Percentiles rank a stretch among this genome's conserved stretches.
Conservation (phyloP, 2,888 invertebrate species). For the Chouioia cunea region DNA sequence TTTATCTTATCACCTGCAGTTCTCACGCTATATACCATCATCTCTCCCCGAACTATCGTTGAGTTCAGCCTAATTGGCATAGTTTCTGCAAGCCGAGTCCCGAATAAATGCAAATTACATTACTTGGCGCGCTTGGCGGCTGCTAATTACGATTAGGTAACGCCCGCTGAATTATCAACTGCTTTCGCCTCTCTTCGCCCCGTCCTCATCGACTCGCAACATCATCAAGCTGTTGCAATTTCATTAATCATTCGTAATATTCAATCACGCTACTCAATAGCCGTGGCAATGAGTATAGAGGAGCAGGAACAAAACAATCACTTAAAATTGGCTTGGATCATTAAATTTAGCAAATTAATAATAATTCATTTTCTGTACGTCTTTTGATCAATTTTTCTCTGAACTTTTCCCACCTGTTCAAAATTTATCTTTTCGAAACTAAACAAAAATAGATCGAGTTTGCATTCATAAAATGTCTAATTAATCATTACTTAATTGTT, state of each 20-base stretch:
- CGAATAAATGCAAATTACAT: constrained; percentile 46
- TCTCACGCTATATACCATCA: constrained; percentile 11
- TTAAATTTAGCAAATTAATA: no score
- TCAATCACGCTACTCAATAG: no score
- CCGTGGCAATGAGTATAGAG: no score
- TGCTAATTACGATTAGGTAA: constrained; percentile 45
- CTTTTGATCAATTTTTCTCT: no score
- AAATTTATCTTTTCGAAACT: no score
- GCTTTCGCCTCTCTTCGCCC: constrained; percentile 30
- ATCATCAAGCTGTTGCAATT: constrained; percentile 16
- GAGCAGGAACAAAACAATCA: no score
- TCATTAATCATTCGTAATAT: constrained; percentile 36
- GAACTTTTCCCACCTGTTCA: no score
- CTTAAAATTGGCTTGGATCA: no score
- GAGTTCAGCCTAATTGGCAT: constrained; percentile 44
- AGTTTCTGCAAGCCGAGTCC: constrained; percentile 35
- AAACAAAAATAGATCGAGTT: no score
- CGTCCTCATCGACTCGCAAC: background rate
- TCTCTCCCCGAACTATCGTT: constrained; percentile 33
- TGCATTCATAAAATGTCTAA: no score
- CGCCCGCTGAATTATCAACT: constrained; percentile 42
- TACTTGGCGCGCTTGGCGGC: constrained; percentile 28
- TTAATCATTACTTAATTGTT: no score
- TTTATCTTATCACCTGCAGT: background rate
- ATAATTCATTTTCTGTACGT: no score